Evolutionary conservation across 2,113 vertebrate species (phyloP).

Genomic region (Lophius piscatorius): DNA sequence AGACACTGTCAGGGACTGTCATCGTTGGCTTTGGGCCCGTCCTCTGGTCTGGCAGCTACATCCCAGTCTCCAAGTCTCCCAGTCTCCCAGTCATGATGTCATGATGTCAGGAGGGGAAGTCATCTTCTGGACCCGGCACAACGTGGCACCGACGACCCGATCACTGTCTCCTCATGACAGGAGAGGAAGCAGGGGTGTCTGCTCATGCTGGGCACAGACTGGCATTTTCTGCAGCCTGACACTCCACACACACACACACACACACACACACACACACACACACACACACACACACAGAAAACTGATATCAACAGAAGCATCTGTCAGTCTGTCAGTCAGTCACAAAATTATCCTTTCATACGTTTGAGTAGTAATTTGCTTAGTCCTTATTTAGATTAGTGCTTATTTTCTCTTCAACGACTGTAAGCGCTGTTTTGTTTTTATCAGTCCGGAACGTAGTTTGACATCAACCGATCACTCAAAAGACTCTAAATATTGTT

Average conservation of each 20-base stretch:
- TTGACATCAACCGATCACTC: conserved; percentile 11
- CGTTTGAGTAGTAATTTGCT: background rate
- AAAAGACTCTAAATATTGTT: background rate
- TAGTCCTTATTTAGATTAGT: conserved; percentile 6
- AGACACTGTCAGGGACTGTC: conserved; percentile 31
- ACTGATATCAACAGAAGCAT: background rate
- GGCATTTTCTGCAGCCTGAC: conserved; percentile 45
- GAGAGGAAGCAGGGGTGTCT: conserved; percentile 61
- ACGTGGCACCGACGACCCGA: conserved; percentile 52
- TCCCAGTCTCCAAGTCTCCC: conserved; percentile 40
- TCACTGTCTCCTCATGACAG: conserved; percentile 36
- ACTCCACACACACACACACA: conserved; percentile 12
- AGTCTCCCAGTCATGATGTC: conserved; percentile 38
- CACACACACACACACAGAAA: conserved; percentile 11
- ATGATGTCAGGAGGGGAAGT: conserved; percentile 60
- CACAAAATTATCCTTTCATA: background rate
- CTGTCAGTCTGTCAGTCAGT: background rate
- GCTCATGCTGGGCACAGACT: conserved; percentile 43
- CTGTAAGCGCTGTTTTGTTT: conserved; percentile 4
- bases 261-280: conserved; percentile 22
- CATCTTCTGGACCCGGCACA: conserved; percentile 39
- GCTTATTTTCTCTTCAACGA: conserved; percentile 22
- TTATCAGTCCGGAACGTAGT: conserved; percentile 4
- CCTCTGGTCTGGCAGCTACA: conserved; percentile 16
- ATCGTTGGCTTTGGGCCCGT: background rate